Evolutionary conservation across 2,113 vertebrate genomes (phyloP).

Genomic region (Potamarius usumacintae): DNA sequence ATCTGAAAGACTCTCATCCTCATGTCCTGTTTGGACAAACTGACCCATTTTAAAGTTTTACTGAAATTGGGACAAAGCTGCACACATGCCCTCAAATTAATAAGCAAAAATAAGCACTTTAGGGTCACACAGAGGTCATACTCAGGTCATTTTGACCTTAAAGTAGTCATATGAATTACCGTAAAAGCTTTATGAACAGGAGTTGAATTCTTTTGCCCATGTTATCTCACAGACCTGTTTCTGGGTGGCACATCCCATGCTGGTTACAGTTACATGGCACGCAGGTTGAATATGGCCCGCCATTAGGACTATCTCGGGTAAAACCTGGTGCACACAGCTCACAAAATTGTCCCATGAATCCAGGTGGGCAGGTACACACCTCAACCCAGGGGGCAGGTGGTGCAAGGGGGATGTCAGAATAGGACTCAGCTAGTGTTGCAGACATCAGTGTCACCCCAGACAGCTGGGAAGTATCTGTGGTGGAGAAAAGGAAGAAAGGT

Average conservation of each 20-base stretch:
- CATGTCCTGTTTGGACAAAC: neutral
- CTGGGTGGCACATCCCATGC: slow-evolving; percentile 84
- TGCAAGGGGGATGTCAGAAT: neutral
- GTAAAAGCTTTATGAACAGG: neutral
- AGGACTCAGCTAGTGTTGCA: slow-evolving; percentile 58
- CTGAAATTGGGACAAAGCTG: neutral
- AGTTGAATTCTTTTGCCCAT: neutral
- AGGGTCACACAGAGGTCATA: neutral
- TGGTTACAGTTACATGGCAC: slow-evolving; percentile 86
- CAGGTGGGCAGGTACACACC: slow-evolving; percentile 79
- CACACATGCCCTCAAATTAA: neutral
- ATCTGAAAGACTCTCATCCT: neutral
- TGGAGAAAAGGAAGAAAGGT: neutral
- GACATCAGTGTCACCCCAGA: slow-evolving; percentile 74
- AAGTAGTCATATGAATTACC: neutral
- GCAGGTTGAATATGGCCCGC: slow-evolving; percentile 72
- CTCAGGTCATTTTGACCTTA: neutral
- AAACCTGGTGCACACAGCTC: slow-evolving; percentile 81
- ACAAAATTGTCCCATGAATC: slow-evolving; percentile 83
- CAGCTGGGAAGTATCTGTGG: slow-evolving; percentile 77
- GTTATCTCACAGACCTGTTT: slow-evolving; percentile 73
- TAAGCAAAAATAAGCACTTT: neutral
- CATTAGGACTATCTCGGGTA: slow-evolving; percentile 72
- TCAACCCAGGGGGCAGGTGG: slow-evolving; percentile 82
- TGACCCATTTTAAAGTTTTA: neutral